A percentile compares a stretch with the other conserved stretches of the same genome.
These are phyloP conservation scores for Otus scops DNA, from an alignment of 2,797 vertebrate species.

Conservation along the genomic window DNA sequence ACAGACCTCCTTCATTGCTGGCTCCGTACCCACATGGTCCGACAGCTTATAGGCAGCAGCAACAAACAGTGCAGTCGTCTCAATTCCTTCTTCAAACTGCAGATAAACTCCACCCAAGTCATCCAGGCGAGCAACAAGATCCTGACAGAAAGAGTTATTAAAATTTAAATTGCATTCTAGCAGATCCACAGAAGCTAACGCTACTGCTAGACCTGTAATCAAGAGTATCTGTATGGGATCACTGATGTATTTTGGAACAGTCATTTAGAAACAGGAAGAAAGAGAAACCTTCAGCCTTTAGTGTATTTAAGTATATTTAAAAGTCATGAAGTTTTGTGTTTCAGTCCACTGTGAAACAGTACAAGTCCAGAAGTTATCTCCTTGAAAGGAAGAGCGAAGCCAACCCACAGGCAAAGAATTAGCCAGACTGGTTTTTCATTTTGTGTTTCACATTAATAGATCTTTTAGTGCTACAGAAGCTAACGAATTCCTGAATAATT, in stretches of 20 bases:
- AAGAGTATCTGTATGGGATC: neutral
- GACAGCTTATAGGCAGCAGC: constrained; percentile 92
- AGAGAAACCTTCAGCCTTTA: neutral
- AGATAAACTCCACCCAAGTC: constrained; percentile 94
- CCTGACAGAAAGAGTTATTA: constrained; percentile 73
- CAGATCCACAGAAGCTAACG: neutral
- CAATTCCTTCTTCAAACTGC: constrained; percentile 97
- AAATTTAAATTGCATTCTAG: neutral
- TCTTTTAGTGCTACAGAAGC: neutral
- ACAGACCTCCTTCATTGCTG: constrained; percentile 91
- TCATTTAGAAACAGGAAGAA: neutral
- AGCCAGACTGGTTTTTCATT: neutral
- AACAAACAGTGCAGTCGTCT: constrained; percentile 93
- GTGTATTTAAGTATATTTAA: neutral
- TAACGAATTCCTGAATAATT: neutral
- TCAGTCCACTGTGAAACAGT: neutral
- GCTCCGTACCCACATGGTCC: constrained; percentile 91
- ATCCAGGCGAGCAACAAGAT: constrained; percentile 94
- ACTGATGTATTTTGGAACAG: neutral
- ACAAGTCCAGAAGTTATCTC: neutral
- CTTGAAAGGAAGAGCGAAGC: neutral
- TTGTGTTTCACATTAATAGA: neutral
- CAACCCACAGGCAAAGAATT: neutral
- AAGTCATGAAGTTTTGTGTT: neutral
- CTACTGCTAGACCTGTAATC: neutral